Evolutionary conservation across 2,888 invertebrate species (phyloP).

Genomic region (Drosophila buzzatii): DNA sequence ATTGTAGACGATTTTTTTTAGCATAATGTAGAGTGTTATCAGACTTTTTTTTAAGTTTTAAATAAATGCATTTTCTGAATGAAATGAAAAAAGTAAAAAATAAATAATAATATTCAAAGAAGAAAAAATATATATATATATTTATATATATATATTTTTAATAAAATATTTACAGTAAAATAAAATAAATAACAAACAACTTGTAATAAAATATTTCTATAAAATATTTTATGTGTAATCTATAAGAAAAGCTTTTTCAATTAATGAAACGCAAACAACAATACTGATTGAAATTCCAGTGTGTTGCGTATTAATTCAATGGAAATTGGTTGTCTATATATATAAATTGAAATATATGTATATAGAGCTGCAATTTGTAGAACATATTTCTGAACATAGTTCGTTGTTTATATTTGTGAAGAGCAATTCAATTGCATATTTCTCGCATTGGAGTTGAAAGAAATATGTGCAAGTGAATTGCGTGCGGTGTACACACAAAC

Average conservation of each 20-base stretch:
- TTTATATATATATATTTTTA: neutral
- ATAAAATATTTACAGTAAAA: neutral
- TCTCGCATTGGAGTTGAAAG: conserved; percentile 54
- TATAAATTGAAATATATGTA: neutral
- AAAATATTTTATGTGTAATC: conserved; percentile 1
- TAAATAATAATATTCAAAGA: neutral
- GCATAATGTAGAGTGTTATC: no score
- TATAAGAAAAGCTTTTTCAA: conserved; percentile 2
- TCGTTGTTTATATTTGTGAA: conserved; percentile 50
- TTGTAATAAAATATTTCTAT: neutral
- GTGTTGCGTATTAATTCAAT: conserved; percentile 12
- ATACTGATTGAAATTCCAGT: conserved; percentile 16
- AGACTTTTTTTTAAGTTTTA: no score
- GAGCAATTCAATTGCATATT: conserved; percentile 33
- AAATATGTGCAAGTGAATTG: conserved; percentile 45
- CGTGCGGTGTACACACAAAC: conserved; percentile 18
- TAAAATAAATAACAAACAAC: neutral
- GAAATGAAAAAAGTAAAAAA: neutral
- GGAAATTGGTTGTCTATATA: neutral
- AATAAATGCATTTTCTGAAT: neutral
- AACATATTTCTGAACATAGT: conserved; percentile 12
- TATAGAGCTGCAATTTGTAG: conserved; percentile 23
- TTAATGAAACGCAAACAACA: conserved; percentile 1
- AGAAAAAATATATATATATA: neutral
- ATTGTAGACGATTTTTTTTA: no score